phyloP scores from a whole-genome alignment of 2,797 vertebrate genomes.

The Gymnodraco acuticeps region DNA sequence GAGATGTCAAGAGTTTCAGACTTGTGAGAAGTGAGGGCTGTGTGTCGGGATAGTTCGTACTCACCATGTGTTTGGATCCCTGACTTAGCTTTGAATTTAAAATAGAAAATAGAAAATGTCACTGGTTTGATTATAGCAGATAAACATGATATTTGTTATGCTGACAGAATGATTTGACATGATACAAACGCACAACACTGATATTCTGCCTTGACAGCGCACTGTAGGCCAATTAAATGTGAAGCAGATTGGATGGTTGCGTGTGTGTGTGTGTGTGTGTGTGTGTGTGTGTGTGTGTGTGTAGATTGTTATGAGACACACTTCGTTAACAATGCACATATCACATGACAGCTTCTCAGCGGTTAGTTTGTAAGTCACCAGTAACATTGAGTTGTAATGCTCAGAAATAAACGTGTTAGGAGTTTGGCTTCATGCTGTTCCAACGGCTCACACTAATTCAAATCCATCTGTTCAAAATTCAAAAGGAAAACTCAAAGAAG shows the following conservation, averaged over 20 bases:
- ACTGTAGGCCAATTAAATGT: constrained; percentile 58
- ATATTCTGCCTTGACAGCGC: constrained; percentile 51
- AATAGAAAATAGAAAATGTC: constrained; percentile 89
- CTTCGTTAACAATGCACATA: constrained; percentile 61
- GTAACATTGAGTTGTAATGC: constrained; percentile 29
- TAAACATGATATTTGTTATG: constrained; percentile 63
- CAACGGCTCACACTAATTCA: constrained; percentile 67
- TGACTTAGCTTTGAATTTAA: constrained; percentile 90
- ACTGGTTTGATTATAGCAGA: constrained; percentile 79
- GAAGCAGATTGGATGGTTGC: constrained; percentile 54
- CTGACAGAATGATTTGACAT: constrained; percentile 73
- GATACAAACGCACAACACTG: constrained; percentile 78
- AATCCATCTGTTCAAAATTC: constrained; percentile 38
- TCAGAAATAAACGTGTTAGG: constrained; percentile 40
- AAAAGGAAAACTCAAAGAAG: constrained; percentile 32
- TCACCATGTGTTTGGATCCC: constrained; percentile 92
- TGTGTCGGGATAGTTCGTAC: constrained; percentile 82
- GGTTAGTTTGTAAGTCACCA: constrained; percentile 60
- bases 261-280: constrained; percentile 40
- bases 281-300: constrained; percentile 36
- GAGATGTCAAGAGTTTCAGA: constrained; percentile 51
- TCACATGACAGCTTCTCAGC: constrained; percentile 47
- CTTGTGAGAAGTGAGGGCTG: constrained; percentile 76
- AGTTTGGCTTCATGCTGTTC: constrained; percentile 73
- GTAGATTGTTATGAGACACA: constrained; percentile 66